These are phyloP conservation scores for Smutsia gigantea DNA, from an alignment of 2,797 vertebrate species.

Conservation along the genomic window DNA sequence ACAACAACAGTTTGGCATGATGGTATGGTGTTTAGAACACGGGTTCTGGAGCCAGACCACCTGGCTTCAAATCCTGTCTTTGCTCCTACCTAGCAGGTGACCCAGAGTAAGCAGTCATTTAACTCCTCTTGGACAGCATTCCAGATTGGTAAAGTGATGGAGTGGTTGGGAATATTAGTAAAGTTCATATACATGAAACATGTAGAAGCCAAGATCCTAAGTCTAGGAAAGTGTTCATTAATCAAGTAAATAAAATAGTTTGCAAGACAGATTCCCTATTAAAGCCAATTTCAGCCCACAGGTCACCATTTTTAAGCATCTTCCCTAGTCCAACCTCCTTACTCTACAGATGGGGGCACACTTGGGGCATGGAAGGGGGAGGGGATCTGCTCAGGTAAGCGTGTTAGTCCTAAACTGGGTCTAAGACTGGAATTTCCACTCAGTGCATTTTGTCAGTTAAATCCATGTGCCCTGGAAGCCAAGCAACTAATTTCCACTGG, in stretches of 20 bases:
- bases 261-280: not conserved
- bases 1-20: not conserved
- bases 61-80: not conserved
- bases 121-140: not conserved
- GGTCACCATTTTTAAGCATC: not conserved
- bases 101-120: not conserved
- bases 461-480: not conserved
- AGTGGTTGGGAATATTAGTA: not conserved
- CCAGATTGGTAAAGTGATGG: not conserved
- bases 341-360: rapidly evolving
- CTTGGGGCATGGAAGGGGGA: not conserved
- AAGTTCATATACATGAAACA: not conserved
- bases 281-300: not conserved
- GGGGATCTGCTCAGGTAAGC: not conserved
- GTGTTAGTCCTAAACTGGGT: not conserved
- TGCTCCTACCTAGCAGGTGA: not conserved
- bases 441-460: not conserved
- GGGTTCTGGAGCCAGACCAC: not conserved
- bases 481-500: constrained; percentile 6
- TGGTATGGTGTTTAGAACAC: not conserved
- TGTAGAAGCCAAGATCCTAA: not conserved
- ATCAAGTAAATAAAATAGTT: not conserved
- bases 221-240: not conserved
- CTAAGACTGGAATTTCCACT: not conserved
- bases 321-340: not conserved